Percentiles rank a stretch among this genome's conserved stretches.
Evolutionary conservation across 2,113 vertebrate species (phyloP).

Genomic region (Calyptommatus sinebrachiatus): DNA sequence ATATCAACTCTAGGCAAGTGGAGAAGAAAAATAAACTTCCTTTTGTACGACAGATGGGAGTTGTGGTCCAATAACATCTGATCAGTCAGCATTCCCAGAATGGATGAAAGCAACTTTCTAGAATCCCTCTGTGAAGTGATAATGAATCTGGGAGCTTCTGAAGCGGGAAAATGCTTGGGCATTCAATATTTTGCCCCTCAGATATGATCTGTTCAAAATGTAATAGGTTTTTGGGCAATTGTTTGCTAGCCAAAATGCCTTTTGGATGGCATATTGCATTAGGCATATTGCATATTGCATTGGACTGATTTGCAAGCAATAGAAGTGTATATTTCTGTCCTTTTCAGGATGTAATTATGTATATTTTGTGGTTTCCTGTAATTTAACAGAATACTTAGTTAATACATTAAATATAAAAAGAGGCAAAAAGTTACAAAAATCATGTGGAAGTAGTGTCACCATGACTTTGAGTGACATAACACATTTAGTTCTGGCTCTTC

Average conservation of each 20-base stretch:
- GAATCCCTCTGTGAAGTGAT: not conserved
- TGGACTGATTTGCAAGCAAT: not conserved
- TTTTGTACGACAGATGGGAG: too few species aligned
- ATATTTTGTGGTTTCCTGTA: slow-evolving; percentile 58
- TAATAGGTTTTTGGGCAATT: not conserved
- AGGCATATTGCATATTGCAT: slow-evolving; percentile 1
- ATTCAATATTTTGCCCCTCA: not conserved
- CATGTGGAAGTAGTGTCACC: slow-evolving; percentile 39
- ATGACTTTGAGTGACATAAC: slow-evolving; percentile 55
- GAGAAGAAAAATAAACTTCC: too few species aligned
- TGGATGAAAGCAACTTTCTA: not conserved
- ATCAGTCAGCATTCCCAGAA: not conserved
- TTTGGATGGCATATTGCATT: not conserved
- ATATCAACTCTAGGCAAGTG: too few species aligned
- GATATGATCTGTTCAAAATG: not conserved
- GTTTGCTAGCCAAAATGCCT: not conserved
- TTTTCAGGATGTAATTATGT: slow-evolving; percentile 34
- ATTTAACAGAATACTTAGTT: slow-evolving; percentile 52
- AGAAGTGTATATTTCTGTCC: slow-evolving; percentile 32
- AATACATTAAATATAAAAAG: slow-evolving; percentile 51
- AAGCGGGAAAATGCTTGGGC: not conserved
- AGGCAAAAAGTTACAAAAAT: slow-evolving; percentile 58
- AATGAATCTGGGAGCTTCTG: not conserved
- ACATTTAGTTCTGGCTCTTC: slow-evolving; percentile 55
- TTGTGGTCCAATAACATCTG: too few species aligned